Conservation (phyloP, 2,113 vertebrate genomes). For the Proteles cristata region DNA sequence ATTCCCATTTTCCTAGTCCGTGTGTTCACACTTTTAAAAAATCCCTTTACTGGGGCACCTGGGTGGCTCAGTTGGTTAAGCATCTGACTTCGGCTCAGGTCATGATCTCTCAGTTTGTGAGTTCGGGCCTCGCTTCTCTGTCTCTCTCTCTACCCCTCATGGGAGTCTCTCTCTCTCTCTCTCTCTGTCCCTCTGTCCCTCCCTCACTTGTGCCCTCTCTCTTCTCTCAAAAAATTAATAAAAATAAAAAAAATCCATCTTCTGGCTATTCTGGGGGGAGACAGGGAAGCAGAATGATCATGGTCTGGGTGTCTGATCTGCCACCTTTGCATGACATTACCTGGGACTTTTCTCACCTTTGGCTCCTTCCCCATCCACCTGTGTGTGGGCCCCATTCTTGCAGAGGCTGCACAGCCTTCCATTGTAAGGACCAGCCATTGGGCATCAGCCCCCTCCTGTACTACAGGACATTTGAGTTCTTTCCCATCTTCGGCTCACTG, state of each 20-base stretch:
- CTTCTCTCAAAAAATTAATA: no score
- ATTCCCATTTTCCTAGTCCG: not conserved
- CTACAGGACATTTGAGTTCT: not conserved
- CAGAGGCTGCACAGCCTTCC: not conserved
- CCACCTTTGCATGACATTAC: not conserved
- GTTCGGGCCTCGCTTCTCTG: no score
- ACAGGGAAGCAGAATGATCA: not conserved
- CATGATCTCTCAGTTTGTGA: no score
- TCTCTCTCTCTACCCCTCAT: no score
- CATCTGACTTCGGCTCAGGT: no score
- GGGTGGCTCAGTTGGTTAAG: no score
- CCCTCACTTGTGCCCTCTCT: no score
- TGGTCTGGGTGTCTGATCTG: not conserved
- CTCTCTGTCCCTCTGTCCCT: no score
- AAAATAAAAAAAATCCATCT: not conserved
- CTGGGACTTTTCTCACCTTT: not conserved
- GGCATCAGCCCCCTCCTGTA: not conserved
- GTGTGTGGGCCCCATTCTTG: not conserved
- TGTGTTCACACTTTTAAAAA: not conserved
- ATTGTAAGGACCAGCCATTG: not conserved
- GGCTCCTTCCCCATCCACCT: not conserved
- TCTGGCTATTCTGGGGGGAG: not conserved
- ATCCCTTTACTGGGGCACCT: not conserved
- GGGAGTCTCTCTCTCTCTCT: no score
- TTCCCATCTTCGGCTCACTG: not conserved